phyloP scores from a whole-genome alignment of 2,797 vertebrate species.

The Danio choprae region DNA sequence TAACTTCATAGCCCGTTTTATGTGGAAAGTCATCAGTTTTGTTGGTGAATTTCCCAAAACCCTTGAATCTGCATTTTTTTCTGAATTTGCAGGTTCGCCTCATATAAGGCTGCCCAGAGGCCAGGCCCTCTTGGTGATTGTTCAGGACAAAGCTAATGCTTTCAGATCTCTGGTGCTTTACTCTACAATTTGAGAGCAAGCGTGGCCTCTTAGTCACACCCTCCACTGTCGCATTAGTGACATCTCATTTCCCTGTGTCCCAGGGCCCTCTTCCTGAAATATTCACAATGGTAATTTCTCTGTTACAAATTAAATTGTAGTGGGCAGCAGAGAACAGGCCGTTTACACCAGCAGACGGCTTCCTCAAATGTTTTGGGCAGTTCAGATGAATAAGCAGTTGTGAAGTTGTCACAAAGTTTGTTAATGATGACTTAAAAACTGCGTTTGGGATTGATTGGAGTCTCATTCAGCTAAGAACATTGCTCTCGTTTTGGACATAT shows the following conservation, averaged over 20 bases:
- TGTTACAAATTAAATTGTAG: conserved; percentile 33
- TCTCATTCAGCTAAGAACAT: conserved; percentile 11
- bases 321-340: conserved; percentile 20
- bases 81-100: conserved; percentile 29
- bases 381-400: conserved; percentile 29
- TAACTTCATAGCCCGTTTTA: background rate
- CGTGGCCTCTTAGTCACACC: conserved; percentile 37
- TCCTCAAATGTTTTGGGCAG: background rate
- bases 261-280: conserved; percentile 49
- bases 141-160: conserved; percentile 35
- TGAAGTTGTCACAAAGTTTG: background rate
- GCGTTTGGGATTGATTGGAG: background rate
- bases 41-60: conserved; percentile 1
- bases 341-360: conserved; percentile 3
- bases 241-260: conserved; percentile 46
- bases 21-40: background rate
- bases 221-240: conserved; percentile 47
- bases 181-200: conserved; percentile 35
- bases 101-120: conserved; percentile 26
- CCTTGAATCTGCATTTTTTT: conserved; percentile 16
- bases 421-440: background rate
- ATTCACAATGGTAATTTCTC: conserved; percentile 51
- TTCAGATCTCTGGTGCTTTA: conserved; percentile 44
- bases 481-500: background rate
- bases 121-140: conserved; percentile 42